phyloP scores from a whole-genome alignment of 2,113 vertebrate species.

The Antigone vipio region DNA sequence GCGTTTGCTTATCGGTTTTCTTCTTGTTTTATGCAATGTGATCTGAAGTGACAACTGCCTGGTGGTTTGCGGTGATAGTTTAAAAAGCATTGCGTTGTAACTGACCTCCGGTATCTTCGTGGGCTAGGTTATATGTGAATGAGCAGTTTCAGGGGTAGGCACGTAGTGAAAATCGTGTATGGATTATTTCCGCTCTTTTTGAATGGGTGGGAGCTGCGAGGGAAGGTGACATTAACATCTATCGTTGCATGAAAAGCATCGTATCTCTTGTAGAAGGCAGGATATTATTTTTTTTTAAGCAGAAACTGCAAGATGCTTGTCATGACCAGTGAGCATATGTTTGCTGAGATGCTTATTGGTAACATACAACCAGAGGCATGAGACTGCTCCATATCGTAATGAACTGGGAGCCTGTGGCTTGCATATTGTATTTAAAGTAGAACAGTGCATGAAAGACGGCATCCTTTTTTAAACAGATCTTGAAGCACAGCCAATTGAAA shows the following conservation, averaged over 20 bases:
- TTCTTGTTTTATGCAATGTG: fast-evolving
- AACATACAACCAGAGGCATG: background rate
- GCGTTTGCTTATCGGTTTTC: background rate
- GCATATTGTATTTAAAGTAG: background rate
- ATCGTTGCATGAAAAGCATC: background rate
- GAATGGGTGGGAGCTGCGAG: background rate
- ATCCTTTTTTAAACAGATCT: background rate
- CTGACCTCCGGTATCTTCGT: background rate
- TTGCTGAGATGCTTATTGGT: background rate
- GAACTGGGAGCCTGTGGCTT: background rate
- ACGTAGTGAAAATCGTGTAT: background rate
- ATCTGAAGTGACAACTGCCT: background rate
- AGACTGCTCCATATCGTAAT: background rate
- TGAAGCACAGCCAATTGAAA: background rate
- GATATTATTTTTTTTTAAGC: background rate
- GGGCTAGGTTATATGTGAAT: background rate
- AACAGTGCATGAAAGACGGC: background rate
- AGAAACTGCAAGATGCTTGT: background rate
- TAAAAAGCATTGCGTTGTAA: background rate
- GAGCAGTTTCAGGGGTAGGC: constrained; percentile 10
- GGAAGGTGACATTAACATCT: background rate
- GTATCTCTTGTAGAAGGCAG: background rate
- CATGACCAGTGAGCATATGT: fast-evolving
- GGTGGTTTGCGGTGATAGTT: background rate
- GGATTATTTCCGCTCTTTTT: background rate